Percentiles rank a stretch among this genome's conserved stretches.
Evolutionary conservation across 2,113 vertebrate species (phyloP).

Genomic region (Mugil cephalus): DNA sequence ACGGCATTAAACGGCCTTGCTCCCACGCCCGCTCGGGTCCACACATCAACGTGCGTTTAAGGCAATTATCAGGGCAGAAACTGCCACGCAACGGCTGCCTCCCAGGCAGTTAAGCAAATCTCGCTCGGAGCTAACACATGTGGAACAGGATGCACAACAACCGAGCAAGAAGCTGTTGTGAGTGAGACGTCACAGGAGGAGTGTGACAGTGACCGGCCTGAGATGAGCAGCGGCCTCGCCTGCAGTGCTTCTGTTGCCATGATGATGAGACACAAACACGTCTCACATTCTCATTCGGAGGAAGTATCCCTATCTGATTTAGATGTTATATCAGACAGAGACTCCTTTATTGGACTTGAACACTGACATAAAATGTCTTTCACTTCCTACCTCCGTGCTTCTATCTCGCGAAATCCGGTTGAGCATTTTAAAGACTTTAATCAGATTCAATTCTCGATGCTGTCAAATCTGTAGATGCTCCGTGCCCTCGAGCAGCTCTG

Average conservation of each 20-base stretch:
- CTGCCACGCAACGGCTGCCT: slow-evolving; percentile 47
- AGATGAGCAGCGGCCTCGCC: slow-evolving; percentile 4
- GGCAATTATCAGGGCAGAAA: slow-evolving; percentile 68
- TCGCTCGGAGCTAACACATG: slow-evolving; percentile 37
- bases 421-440: not conserved
- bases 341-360: slow-evolving; percentile 1
- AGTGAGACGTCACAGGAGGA: slow-evolving; percentile 37
- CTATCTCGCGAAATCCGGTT: not conserved
- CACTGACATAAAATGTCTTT: not conserved
- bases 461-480: not conserved
- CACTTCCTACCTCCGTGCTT: not conserved
- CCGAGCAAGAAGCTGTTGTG: slow-evolving; percentile 33
- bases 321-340: slow-evolving; percentile 22
- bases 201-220: not conserved
- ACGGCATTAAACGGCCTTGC: slow-evolving; percentile 38
- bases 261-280: slow-evolving; percentile 32
- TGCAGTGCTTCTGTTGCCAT: slow-evolving; percentile 12
- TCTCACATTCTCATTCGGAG: slow-evolving; percentile 21
- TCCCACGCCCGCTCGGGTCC: slow-evolving; percentile 15
- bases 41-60: slow-evolving; percentile 67
- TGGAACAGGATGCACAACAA: slow-evolving; percentile 9
- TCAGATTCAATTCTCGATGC: not conserved
- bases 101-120: slow-evolving; percentile 66
- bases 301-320: slow-evolving; percentile 44
- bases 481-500: not conserved